phyloP scores from a whole-genome alignment of 2,888 invertebrate genomes.

The Tetramorium bicarinatum region DNA sequence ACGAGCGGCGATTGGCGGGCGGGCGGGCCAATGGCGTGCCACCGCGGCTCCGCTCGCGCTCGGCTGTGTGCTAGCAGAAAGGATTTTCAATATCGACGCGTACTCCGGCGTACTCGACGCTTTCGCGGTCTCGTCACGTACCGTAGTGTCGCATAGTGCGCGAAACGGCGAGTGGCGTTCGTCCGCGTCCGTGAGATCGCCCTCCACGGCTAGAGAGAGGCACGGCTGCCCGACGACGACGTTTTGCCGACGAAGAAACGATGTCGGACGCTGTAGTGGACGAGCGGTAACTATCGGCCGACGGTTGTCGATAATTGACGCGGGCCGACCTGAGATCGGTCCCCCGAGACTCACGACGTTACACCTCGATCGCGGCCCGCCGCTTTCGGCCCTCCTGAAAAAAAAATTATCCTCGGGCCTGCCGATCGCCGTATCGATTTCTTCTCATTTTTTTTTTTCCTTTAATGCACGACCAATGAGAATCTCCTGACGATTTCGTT shows the following conservation, averaged over 20 bases:
- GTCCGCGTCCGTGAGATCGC: neutral
- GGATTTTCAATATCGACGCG: slow-evolving; percentile 76
- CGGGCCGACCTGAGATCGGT: neutral
- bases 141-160: slow-evolving; percentile 32
- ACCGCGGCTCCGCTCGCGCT: slow-evolving; percentile 1
- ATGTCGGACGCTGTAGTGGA: slow-evolving; percentile 70
- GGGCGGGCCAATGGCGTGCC: neutral
- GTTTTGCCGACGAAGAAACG: neutral
- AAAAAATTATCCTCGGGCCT: neutral
- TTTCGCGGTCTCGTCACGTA: slow-evolving; percentile 47
- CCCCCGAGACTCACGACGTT: neutral
- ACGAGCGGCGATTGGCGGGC: neutral
- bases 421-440: neutral
- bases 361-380: neutral
- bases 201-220: neutral
- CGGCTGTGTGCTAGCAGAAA: slow-evolving; percentile 68
- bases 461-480: neutral
- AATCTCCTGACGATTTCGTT: neutral
- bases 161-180: slow-evolving; percentile 40
- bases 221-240: neutral
- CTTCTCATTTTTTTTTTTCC: neutral
- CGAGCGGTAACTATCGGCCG: slow-evolving; percentile 68
- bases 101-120: slow-evolving; percentile 70
- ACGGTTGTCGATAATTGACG: neutral
- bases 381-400: neutral